Base-by-base conservation (phyloP, 2,888 invertebrate species). In the Drosophila peninsularis region DNA sequence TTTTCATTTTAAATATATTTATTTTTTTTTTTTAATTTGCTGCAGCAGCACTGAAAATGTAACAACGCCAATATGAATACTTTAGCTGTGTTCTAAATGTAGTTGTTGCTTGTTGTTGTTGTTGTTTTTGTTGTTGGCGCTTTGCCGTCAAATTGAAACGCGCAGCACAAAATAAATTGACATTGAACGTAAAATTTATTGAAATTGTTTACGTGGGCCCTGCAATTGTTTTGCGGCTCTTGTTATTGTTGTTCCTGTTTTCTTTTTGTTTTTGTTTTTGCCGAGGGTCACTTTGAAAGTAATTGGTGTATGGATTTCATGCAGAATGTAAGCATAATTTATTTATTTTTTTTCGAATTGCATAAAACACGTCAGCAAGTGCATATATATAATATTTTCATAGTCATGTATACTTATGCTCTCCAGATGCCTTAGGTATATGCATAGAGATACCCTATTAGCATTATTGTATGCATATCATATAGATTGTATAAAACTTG, bases 141-240 rank as follows among this genome's bases (percentile, higher is more conserved):
- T 68, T 56, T 58, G 76, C 70, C 78, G 70, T 79, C 86, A 86
- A 86, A 83, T 83, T 83, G 87, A 83, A 83, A 79, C 66, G 82
- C 81, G 76, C 72, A 69, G 77, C 70, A 76, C 57, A 80, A 83
- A 86, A 86, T 79, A 83, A 83, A 83, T 83, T 83, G 82, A 81
- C 82, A 83, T 83, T 83, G 82, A 86, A 75, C 81, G 77, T 77
- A 68, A 54, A 83, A 83, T 83, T 86, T 86, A 83, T 83, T 83
- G 86, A 83, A 83, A 86, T 86, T 83, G 86, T 81, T 82, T 82
- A 71, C 80, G 78, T 74, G 82, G 75, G 66, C 69, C 19, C 63
- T 72, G 66, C 69, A 71, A 81, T 68, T 77, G 82, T 77, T 65
- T 69, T 67, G 63, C 55, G 65, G 47, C 21, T 21, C 34, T 57